A percentile compares a stretch with the other conserved stretches of the same genome.
Conservation (phyloP, 2,888 invertebrate genomes). For the Dicyrtoma fusca region DNA sequence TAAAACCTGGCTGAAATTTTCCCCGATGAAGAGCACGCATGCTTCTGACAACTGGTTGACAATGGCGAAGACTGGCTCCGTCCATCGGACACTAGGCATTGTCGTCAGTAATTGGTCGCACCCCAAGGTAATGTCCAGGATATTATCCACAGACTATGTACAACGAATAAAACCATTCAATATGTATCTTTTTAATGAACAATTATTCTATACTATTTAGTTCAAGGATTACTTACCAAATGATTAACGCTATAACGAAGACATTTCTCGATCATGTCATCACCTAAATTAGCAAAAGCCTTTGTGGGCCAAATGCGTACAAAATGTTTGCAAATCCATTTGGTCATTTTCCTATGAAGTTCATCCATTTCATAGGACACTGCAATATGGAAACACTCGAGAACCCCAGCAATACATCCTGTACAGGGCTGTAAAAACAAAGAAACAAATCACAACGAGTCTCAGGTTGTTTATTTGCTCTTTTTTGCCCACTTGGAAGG, state of each 20-base stretch:
- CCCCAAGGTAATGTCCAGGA: conserved; percentile 80
- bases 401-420: conserved; percentile 81
- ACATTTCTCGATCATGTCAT: conserved; percentile 80
- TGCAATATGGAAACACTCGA: conserved; percentile 84
- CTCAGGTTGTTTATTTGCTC: background rate
- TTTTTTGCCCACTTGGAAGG: background rate
- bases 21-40: conserved; percentile 76
- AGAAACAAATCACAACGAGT: conserved; percentile 1
- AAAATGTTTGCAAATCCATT: conserved; percentile 84
- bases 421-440: conserved; percentile 74
- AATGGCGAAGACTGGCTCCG: conserved; percentile 75
- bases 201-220: background rate
- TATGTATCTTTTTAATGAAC: too few relatives aligned
- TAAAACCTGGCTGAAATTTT: conserved; percentile 76
- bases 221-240: too few relatives aligned
- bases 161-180: conserved; percentile 3
- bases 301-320: conserved; percentile 88
- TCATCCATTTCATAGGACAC: conserved; percentile 85
- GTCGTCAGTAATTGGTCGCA: conserved; percentile 80
- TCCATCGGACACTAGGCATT: conserved; percentile 80
- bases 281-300: conserved; percentile 81
- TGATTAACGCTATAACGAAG: conserved; percentile 80
- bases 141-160: conserved; percentile 75
- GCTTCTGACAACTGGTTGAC: conserved; percentile 79
- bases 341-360: conserved; percentile 79